phyloP scores from a whole-genome alignment of 2,797 vertebrate species.

The Erpetoichthys calabaricus region DNA sequence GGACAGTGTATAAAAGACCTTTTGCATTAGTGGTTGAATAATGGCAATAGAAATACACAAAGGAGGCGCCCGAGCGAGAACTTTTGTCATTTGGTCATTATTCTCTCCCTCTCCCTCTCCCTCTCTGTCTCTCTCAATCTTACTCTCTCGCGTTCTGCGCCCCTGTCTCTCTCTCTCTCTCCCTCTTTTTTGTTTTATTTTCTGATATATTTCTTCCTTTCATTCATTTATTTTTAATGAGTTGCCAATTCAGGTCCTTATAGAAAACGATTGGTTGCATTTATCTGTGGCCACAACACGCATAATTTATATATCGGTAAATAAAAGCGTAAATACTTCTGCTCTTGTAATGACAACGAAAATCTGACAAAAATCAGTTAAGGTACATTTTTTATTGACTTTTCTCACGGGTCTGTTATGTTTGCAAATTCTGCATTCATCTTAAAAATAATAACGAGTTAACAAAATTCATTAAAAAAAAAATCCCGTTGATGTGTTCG shows the following conservation, averaged over 20 bases:
- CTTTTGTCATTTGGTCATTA: slow-evolving; percentile 36
- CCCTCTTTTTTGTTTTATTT: background rate
- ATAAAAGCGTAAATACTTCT: slow-evolving; percentile 44
- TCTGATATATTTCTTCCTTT: background rate
- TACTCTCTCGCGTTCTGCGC: background rate
- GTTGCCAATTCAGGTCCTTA: background rate
- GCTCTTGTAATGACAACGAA: too few relatives aligned
- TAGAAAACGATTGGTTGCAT: too few relatives aligned
- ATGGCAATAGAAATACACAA: slow-evolving; percentile 57
- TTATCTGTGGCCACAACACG: too few relatives aligned
- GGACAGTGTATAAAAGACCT: slow-evolving; percentile 27
- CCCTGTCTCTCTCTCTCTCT: background rate
- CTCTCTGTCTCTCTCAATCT: slow-evolving; percentile 8
- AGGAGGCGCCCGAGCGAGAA: slow-evolving; percentile 65
- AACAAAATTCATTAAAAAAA: too few relatives aligned
- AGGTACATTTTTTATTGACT: too few relatives aligned
- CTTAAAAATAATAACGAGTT: too few relatives aligned
- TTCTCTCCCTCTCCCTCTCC: slow-evolving; percentile 18
- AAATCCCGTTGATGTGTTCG: too few relatives aligned
- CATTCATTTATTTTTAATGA: background rate
- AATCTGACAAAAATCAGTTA: too few relatives aligned
- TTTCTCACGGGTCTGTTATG: too few relatives aligned
- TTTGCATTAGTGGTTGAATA: slow-evolving; percentile 36
- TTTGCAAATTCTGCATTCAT: too few relatives aligned
- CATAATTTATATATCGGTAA: slow-evolving; percentile 39